phyloP scores from a whole-genome alignment of 2,888 invertebrate genomes.

The Caenorhabditis sp. region DNA sequence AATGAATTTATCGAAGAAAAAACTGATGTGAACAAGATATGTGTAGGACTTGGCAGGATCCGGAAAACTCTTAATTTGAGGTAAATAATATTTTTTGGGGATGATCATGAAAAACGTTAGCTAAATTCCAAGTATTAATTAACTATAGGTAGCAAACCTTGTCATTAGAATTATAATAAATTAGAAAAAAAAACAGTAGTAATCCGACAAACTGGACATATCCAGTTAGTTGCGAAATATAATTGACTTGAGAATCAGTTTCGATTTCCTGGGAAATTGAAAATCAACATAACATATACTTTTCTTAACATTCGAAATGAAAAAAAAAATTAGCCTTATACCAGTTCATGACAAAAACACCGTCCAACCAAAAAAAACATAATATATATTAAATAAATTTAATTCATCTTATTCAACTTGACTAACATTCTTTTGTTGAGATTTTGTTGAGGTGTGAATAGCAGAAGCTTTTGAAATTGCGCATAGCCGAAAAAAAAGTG shows the following conservation, averaged over 20 bases:
- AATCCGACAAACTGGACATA: too few relatives aligned
- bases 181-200: too few relatives aligned
- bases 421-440: neutral
- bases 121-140: too few relatives aligned
- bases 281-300: neutral
- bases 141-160: too few relatives aligned
- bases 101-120: too few relatives aligned
- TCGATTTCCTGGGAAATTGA: neutral
- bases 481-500: neutral
- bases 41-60: neutral
- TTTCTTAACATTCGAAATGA: neutral
- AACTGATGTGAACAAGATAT: neutral
- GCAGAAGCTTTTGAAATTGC: neutral
- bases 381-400: neutral
- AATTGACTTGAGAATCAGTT: too few relatives aligned
- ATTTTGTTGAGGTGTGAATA: slow-evolving; percentile 1
- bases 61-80: neutral
- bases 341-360: neutral
- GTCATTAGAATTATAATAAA: too few relatives aligned
- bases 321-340: neutral
- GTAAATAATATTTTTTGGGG: too few relatives aligned
- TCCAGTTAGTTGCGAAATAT: too few relatives aligned
- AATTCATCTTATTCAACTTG: neutral
- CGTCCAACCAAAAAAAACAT: neutral
- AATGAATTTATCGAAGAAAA: neutral